Conservation (phyloP, 2,888 invertebrate genomes). For the Merodon equestris region DNA sequence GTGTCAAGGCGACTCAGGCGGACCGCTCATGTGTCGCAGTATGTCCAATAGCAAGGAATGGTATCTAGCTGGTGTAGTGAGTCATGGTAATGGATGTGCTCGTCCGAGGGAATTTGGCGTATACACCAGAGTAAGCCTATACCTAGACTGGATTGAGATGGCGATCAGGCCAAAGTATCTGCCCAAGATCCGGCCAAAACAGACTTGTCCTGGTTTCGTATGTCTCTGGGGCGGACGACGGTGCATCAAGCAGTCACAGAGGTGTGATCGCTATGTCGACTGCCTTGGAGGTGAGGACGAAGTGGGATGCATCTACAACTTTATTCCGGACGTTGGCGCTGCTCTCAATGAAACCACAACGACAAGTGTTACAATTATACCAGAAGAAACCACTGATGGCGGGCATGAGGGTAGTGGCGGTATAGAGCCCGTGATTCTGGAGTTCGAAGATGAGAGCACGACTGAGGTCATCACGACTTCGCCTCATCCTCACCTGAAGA, state of each 20-base stretch:
- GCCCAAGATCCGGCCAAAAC: conserved; percentile 80
- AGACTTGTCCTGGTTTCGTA: conserved; percentile 86
- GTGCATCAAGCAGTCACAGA: conserved; percentile 84
- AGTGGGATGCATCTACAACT: conserved; percentile 81
- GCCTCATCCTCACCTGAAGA: no score
- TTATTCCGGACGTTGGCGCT: conserved; percentile 74
- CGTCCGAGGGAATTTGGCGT: conserved; percentile 89
- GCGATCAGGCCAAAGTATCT: conserved; percentile 70
- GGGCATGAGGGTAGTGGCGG: neutral
- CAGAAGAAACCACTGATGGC: conserved; percentile 23
- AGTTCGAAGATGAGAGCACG: no score
- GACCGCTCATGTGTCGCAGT: conserved; percentile 89
- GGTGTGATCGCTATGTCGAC: conserved; percentile 87
- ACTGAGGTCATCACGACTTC: no score
- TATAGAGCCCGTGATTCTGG: no score
- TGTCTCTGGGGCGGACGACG: conserved; percentile 84
- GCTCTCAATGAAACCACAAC: conserved; percentile 59
- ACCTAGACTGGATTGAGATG: conserved; percentile 85
- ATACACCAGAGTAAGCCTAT: conserved; percentile 88
- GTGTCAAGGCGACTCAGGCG: conserved; percentile 88
- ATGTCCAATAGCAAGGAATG: conserved; percentile 84
- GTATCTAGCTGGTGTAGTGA: conserved; percentile 91
- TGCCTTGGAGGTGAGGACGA: conserved; percentile 92
- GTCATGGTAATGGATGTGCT: conserved; percentile 93
- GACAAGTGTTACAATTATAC: neutral